These are phyloP conservation scores for Gallinago stenura DNA, from an alignment of 2,797 vertebrate species.

Conservation along the genomic window DNA sequence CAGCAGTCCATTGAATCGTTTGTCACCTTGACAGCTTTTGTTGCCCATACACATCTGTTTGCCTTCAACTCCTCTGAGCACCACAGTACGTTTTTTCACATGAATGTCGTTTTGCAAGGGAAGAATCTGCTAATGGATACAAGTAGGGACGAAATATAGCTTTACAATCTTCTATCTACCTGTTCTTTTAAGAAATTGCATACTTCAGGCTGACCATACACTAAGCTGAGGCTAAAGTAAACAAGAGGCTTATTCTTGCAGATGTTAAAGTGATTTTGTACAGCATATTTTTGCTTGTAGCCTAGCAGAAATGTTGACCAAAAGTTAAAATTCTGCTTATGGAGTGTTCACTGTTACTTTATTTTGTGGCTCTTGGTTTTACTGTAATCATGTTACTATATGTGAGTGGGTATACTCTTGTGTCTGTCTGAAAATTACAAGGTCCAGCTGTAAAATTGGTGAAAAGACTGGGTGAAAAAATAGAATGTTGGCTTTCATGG, in stretches of 20 bases:
- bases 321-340: constrained; percentile 46
- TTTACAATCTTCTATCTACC: neutral
- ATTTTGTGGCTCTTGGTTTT: constrained; percentile 56
- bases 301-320: constrained; percentile 50
- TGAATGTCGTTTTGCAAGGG: constrained; percentile 19
- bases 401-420: neutral
- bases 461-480: neutral
- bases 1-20: constrained; percentile 77
- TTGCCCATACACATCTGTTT: neutral
- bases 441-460: neutral
- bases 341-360: constrained; percentile 29
- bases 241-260: neutral
- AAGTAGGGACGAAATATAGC: constrained; percentile 14
- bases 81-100: constrained; percentile 4
- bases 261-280: neutral
- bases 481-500: neutral
- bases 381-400: constrained; percentile 38
- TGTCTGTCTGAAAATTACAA: neutral
- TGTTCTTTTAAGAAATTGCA: constrained; percentile 27
- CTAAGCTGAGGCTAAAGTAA: constrained; percentile 28
- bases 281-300: constrained; percentile 53
- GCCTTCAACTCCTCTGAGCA: constrained; percentile 18
- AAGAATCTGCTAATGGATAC: neutral
- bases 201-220: constrained; percentile 46
- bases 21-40: constrained; percentile 73